phyloP scores from a whole-genome alignment of 2,113 vertebrate genomes.

The Chloropsis cyanopogon region DNA sequence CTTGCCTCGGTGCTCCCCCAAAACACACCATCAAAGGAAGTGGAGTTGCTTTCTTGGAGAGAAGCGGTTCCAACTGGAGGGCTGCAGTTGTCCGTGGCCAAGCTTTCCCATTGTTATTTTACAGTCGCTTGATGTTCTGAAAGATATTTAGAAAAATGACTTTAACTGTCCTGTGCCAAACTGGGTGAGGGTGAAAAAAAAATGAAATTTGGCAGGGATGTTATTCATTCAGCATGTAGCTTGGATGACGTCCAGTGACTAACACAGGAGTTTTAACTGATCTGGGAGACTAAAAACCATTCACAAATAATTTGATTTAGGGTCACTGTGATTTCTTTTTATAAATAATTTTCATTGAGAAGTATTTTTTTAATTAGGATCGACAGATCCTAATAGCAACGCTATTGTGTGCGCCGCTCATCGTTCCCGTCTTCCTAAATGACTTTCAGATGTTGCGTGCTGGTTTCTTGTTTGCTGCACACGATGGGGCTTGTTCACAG shows the following conservation, averaged over 20 bases:
- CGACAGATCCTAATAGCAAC: constrained; percentile 20
- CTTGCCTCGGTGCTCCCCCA: background rate
- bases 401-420: constrained; percentile 22
- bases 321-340: constrained; percentile 51
- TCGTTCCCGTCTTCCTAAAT: background rate
- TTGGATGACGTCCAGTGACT: constrained; percentile 49
- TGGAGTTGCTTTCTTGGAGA: background rate
- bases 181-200: constrained; percentile 46
- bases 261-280: constrained; percentile 43
- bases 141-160: constrained; percentile 60
- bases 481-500: background rate
- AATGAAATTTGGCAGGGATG: constrained; percentile 30
- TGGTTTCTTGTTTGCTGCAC: constrained; percentile 4
- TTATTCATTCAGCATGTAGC: constrained; percentile 51
- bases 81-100: background rate
- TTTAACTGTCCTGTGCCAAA: constrained; percentile 52
- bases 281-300: constrained; percentile 49
- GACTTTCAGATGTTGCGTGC: constrained; percentile 34
- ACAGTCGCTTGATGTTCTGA: constrained; percentile 54
- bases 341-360: constrained; percentile 62
- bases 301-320: constrained; percentile 66
- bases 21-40: background rate
- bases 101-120: constrained; percentile 57
- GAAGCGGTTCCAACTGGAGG: constrained; percentile 37
- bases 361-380: constrained; percentile 53